Conservation (phyloP, 2,113 vertebrate species). For the Centropus unirufus region DNA sequence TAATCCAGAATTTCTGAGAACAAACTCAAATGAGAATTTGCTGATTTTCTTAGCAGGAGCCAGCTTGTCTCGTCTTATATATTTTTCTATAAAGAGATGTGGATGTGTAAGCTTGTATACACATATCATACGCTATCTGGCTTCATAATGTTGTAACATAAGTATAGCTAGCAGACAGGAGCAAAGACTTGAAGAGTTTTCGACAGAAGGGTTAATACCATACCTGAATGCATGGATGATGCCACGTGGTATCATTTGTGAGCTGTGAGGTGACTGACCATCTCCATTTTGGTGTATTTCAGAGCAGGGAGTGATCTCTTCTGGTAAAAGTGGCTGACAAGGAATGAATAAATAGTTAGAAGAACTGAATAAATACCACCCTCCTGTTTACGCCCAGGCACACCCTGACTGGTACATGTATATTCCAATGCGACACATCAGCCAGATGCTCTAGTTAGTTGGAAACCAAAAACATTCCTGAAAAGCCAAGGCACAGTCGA, state of each 20-base stretch:
- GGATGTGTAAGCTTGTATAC: background rate
- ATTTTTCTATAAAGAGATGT: accelerated
- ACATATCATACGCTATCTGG: accelerated
- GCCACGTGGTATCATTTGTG: slow-evolving; percentile 8
- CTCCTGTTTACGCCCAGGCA: slow-evolving; percentile 37
- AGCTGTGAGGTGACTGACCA: slow-evolving; percentile 6
- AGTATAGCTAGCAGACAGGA: background rate
- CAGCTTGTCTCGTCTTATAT: background rate
- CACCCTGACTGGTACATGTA: background rate
- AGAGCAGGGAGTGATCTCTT: slow-evolving; percentile 22
- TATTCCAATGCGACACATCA: slow-evolving; percentile 39
- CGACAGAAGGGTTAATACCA: background rate
- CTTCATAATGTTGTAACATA: background rate
- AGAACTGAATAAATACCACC: slow-evolving; percentile 59
- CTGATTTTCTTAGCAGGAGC: background rate
- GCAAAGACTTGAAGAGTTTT: background rate
- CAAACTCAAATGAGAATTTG: background rate
- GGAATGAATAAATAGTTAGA: slow-evolving; percentile 64
- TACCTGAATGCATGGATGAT: background rate
- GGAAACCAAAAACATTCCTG: background rate
- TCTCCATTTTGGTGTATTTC: slow-evolving; percentile 68
- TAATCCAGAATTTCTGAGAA: background rate
- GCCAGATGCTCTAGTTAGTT: background rate
- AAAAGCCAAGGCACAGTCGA: slow-evolving; percentile 7
- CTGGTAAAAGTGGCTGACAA: slow-evolving; percentile 51